Conservation (phyloP, 2,888 invertebrate species). For the Agriotes lineatus region DNA sequence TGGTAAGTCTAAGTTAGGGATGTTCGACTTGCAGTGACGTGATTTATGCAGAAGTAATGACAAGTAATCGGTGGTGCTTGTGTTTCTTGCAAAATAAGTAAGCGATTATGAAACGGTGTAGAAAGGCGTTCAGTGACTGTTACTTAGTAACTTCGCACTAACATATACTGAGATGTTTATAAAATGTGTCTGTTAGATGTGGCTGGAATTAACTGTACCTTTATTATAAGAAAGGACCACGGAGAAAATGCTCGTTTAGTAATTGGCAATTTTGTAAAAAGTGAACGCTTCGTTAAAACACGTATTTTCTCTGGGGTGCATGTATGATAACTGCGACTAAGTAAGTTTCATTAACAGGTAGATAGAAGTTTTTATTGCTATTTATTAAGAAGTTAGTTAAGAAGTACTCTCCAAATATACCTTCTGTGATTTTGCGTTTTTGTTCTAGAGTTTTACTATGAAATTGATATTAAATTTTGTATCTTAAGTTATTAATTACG, state of each 20-base stretch:
- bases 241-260: not conserved
- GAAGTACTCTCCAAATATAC: conserved; percentile 14
- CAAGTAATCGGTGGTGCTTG: not conserved
- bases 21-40: not conserved
- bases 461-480: conserved; percentile 16
- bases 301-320: too few species aligned
- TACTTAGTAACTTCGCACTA: not conserved
- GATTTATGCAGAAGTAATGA: too few species aligned
- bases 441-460: not conserved
- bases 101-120: not conserved
- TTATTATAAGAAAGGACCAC: not conserved
- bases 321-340: too few species aligned
- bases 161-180: not conserved
- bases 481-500: not conserved
- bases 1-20: not conserved
- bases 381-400: conserved; percentile 9
- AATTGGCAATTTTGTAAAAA: too few species aligned
- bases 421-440: conserved; percentile 18
- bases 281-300: too few species aligned
- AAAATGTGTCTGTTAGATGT: not conserved
- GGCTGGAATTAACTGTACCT: not conserved
- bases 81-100: not conserved
- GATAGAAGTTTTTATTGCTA: conserved; percentile 3
- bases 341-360: not conserved
- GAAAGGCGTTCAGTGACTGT: too few species aligned